Evolutionary conservation across 2,113 vertebrate genomes (phyloP), one percentile per base, ranked within the genome.

Genomic region (Sinocyclocheilus rhinocerous): DNA sequence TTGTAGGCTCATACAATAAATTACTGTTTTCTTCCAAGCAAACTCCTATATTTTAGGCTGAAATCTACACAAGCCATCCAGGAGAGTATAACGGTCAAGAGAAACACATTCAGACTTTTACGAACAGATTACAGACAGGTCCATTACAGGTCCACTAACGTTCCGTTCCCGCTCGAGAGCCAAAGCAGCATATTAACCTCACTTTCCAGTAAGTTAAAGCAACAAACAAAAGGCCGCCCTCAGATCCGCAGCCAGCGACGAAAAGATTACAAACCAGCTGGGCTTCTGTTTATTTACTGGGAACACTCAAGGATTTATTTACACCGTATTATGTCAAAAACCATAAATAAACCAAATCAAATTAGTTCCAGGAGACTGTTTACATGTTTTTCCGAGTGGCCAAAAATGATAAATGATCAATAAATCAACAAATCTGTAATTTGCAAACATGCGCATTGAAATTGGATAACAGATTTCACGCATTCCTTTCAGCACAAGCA

Each of bases 261-360:
- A 91, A 81, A 61, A 63, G 83, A 72, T 94, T 90, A 61, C 3
- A 0, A 65, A 92, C 92, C 93, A 93, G 89, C 87, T 85, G 85
- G 42, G 86, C 89, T 86, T 79, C 76, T 84, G 82, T 69, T 81
- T 84, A 65, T 76, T 80, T 77, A 85, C 39, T 61, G 15, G 63
- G 80, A 72, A 84, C 83, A 76, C 65, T 61, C 42, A 20, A 50
- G 72, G 22, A 67, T 86, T 93, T 93, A 92, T 94, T 93, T 93
- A 93, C 88, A 88, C 77, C 88, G 83, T 73, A 87, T 88, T 88
- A 91, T 91, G 89, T 90, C 90, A 88, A 89, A 92, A 90, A 81
- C 82, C 88, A 85, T 91, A 87, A 76, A 78, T 29, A 45, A 91
- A 91, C 91, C 89, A 91, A 92, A 88, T 89, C 88, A 91, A 90